phyloP scores from a whole-genome alignment of 2,888 invertebrate species.

The Stenotaenia linearis region DNA sequence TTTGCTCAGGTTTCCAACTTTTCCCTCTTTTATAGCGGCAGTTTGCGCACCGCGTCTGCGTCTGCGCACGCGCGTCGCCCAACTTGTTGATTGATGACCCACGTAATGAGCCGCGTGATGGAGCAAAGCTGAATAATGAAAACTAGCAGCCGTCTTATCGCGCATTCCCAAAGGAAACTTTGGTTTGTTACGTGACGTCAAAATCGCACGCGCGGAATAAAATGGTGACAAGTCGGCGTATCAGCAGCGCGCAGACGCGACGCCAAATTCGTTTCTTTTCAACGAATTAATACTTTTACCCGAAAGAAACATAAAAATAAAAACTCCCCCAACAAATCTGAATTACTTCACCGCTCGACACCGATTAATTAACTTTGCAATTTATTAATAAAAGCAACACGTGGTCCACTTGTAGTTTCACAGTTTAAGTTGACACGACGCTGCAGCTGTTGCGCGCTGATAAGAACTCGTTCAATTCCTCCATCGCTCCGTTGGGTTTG shows the following conservation, averaged over 20 bases:
- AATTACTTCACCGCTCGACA: too few relatives aligned
- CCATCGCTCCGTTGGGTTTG: neutral
- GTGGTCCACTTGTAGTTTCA: neutral
- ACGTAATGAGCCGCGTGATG: neutral
- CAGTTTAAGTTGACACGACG: neutral
- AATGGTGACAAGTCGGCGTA: neutral
- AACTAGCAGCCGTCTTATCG: too few relatives aligned
- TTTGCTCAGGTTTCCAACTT: neutral
- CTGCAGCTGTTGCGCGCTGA: neutral
- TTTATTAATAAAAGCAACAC: neutral
- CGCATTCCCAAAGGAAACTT: neutral
- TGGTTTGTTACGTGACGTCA: neutral
- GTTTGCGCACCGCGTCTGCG: neutral
- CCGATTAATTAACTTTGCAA: neutral
- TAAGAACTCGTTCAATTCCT: neutral
- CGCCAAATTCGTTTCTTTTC: neutral
- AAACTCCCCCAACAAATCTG: neutral
- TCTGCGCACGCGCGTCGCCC: neutral
- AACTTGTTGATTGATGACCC: neutral
- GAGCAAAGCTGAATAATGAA: too few relatives aligned
- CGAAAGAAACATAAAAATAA: neutral
- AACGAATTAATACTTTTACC: neutral
- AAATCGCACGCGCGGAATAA: neutral
- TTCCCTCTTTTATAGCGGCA: neutral
- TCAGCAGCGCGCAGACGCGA: neutral